Conservation (phyloP, 2,888 invertebrate genomes). For the Noctua janthina region DNA sequence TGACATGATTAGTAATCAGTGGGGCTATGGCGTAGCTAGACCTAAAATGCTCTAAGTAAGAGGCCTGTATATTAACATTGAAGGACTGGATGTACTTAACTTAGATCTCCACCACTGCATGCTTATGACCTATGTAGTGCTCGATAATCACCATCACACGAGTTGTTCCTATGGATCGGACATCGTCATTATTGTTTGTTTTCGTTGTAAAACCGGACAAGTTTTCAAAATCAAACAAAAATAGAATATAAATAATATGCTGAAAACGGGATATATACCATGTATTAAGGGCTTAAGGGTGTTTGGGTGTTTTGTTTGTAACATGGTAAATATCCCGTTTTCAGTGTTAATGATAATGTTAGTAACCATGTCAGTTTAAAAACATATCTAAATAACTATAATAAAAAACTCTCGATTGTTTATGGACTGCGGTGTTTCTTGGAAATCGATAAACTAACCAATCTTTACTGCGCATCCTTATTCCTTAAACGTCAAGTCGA, state of each 20-base stretch:
- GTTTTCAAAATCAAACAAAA: neutral
- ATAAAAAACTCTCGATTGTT: neutral
- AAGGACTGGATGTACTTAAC: neutral
- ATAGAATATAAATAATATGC: neutral
- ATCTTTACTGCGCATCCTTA: slow-evolving; percentile 20
- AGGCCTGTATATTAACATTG: neutral
- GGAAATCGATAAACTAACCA: slow-evolving; percentile 23
- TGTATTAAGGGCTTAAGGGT: too few relatives aligned
- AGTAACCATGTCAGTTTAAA: too few relatives aligned
- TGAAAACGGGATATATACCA: too few relatives aligned
- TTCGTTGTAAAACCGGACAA: neutral
- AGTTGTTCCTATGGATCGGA: neutral
- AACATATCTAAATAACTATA: neutral
- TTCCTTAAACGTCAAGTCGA: slow-evolving; percentile 23
- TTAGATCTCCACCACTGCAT: neutral
- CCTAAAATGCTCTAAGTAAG: neutral
- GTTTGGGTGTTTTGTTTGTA: too few relatives aligned
- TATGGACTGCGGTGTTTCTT: slow-evolving; percentile 23
- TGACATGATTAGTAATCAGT: neutral
- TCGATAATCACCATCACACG: neutral
- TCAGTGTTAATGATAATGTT: too few relatives aligned
- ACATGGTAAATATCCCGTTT: too few relatives aligned
- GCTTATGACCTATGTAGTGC: neutral
- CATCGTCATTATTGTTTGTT: neutral
- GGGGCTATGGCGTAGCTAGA: neutral